Evolutionary conservation across 2,888 invertebrate species (phyloP), one percentile per base, ranked within the genome.

Genomic region (Chydorus sphaericus): DNA sequence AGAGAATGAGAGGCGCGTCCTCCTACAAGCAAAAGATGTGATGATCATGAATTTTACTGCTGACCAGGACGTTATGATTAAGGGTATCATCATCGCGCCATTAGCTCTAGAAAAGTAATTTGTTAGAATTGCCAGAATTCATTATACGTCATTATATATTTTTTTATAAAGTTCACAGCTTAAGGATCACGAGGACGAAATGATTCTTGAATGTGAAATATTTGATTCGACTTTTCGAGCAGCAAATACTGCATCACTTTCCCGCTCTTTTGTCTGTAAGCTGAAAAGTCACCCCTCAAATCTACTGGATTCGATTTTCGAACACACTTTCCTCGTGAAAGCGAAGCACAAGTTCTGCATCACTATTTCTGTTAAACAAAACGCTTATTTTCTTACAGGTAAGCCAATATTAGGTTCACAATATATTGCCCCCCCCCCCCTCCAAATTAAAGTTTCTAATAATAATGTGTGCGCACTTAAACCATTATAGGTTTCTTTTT

Each of bases 1-100:
- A n/a, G n/a, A n/a, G n/a, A n/a, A n/a, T n/a, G n/a, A n/a, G n/a
- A n/a, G n/a, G n/a, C n/a, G 8, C 16, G 16, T 39, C 64, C 75
- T 81, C 64, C 86, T 86, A 68, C 79, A 79, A 16, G 81, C 81
- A 62, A 82, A 81, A 28, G 75, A 86, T 50, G 86, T 87, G 67
- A 83, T 83, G 66, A 81, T 81, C n/a, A 77, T 86, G 29, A 84
- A 85, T 3, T 86, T 88, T 68, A 81, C 81, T 65, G 86, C 85
- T 49, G 84, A 86, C 66, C 82, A 81, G 66, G 84, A 84, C 66
- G 82, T 88, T 63, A 83, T 83, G 66, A 75, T 86, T 49, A 75
- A 80, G 61, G 88, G 83, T 30, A 77, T 83, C 51, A 60, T 61
- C 26, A 60, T 64, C 57, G n/a, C n/a, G n/a, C n/a, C n/a, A n/a